These are phyloP conservation scores for Dromococcyx pavoninus DNA, from an alignment of 2,797 vertebrate species.

Conservation along the genomic window DNA sequence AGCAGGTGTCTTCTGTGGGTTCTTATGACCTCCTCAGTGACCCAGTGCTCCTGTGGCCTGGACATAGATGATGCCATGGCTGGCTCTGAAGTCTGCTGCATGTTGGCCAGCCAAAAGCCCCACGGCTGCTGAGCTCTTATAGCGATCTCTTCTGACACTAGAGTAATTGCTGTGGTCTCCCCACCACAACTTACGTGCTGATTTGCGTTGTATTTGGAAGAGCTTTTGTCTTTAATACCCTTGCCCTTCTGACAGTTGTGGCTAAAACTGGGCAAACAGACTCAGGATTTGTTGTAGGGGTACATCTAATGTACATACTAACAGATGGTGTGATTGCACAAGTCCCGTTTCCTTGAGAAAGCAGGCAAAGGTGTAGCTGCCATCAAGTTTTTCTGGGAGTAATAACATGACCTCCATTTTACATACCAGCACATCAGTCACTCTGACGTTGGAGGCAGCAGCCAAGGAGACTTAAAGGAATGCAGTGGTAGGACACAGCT, in stretches of 20 bases:
- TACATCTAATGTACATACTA: not conserved
- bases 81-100: not conserved
- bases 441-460: not conserved
- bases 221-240: not conserved
- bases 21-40: not conserved
- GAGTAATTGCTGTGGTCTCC: not conserved
- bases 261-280: not conserved
- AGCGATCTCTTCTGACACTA: not conserved
- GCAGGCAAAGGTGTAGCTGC: not conserved
- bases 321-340: accelerated
- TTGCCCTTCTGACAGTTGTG: not conserved
- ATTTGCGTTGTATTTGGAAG: not conserved
- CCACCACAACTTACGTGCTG: not conserved
- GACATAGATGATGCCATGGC: not conserved
- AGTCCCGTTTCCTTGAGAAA: not conserved
- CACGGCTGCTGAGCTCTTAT: not conserved
- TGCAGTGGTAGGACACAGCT: not conserved
- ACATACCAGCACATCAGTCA: not conserved
- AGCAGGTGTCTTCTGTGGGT: not conserved
- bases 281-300: not conserved
- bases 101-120: accelerated
- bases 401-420: not conserved
- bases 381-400: not conserved
- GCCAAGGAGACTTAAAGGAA: not conserved
- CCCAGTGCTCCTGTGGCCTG: not conserved